Conservation (phyloP, 1,140 invertebrate genomes). For the Drosophila biarmipes region DNA sequence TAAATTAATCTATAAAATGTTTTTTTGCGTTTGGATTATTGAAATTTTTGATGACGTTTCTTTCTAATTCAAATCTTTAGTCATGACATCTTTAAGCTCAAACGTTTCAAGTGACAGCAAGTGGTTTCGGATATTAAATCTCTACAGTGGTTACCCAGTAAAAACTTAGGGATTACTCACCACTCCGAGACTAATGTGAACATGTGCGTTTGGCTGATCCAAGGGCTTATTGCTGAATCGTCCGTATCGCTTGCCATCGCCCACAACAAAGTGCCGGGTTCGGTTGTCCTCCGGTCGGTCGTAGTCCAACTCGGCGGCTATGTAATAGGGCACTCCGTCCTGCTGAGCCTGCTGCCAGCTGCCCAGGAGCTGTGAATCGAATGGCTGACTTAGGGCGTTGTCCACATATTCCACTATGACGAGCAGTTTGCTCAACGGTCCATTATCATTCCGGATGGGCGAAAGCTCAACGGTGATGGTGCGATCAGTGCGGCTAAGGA, state of each 20-base stretch:
- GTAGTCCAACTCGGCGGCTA: slow-evolving; percentile 89
- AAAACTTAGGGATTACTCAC: slow-evolving; percentile 74
- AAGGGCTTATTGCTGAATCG: slow-evolving; percentile 92
- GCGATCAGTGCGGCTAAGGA: slow-evolving; percentile 86
- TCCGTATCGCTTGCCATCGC: slow-evolving; percentile 90
- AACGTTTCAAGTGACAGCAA: background rate
- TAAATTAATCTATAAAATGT: too few relatives aligned
- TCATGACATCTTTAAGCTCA: too few relatives aligned
- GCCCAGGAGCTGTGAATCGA: slow-evolving; percentile 85
- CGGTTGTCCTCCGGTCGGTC: slow-evolving; percentile 69
- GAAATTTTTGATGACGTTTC: too few relatives aligned
- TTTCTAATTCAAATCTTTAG: too few relatives aligned
- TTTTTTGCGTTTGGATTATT: too few relatives aligned
- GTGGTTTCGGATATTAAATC: background rate
- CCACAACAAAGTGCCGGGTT: slow-evolving; percentile 89
- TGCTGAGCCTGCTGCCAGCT: slow-evolving; percentile 87
- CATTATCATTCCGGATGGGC: slow-evolving; percentile 89
- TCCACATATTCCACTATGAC: slow-evolving; percentile 88
- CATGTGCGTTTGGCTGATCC: slow-evolving; percentile 85
- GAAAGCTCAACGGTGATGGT: slow-evolving; percentile 88
- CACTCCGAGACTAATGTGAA: slow-evolving; percentile 90
- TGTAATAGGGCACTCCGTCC: slow-evolving; percentile 90
- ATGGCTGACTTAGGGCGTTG: slow-evolving; percentile 86
- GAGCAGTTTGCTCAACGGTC: slow-evolving; percentile 89
- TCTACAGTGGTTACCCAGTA: background rate